Evolutionary conservation across 1,140 invertebrate species (phyloP), one percentile per base, ranked within the genome.

Genomic region (Ridgeia piscesae): DNA sequence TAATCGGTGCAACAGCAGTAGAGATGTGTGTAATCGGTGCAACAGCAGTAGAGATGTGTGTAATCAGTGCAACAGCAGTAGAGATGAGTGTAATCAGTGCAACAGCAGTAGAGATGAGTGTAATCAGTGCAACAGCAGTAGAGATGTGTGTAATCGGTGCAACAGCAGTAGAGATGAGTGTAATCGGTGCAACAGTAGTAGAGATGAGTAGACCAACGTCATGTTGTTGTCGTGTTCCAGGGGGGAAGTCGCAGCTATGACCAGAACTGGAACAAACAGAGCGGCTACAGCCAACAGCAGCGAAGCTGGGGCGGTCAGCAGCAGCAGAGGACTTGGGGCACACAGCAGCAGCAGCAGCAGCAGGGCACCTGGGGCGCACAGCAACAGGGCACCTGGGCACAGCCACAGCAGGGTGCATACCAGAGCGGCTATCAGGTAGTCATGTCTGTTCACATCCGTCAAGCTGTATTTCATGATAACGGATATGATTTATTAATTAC

Each of bases 311-410:
- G 88, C 14, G 34, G 48, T 90, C 89, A 91, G n/a, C 91, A 92
- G 58, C 92, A 93, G 42, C 94, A 94, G 92, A 91, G 92, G 77
- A 88, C 91, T 1, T 93, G 94, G 93, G 92, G 94, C 17, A 34
- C 35, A 92, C 27, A 89, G 33, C 92, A 92, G 89, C 35, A 88
- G 33, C 27, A 89, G 33, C 92, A 92, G 89, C 35, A 88, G 33
- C n/a, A 88, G 17, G 88, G 92, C 92, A n/a, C 88, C 17, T 33
- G 92, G 34, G 77, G 88, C 1, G 6, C 33, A 34, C 58, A 35
- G 35, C 88, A 92, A 88, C 33, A n/a, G 33, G 33, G 77, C 21
- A 27, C 6, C 21, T 58, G 48, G 91, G 34, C 89, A 42, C 58
- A 77, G 17, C 58, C 14, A 77, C 58, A 77, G 27, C 58, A 77